Percentiles rank a stretch among this genome's conserved stretches.
Conservation (phyloP, 1,140 invertebrate species). For the Melipona quadrifasciata region DNA sequence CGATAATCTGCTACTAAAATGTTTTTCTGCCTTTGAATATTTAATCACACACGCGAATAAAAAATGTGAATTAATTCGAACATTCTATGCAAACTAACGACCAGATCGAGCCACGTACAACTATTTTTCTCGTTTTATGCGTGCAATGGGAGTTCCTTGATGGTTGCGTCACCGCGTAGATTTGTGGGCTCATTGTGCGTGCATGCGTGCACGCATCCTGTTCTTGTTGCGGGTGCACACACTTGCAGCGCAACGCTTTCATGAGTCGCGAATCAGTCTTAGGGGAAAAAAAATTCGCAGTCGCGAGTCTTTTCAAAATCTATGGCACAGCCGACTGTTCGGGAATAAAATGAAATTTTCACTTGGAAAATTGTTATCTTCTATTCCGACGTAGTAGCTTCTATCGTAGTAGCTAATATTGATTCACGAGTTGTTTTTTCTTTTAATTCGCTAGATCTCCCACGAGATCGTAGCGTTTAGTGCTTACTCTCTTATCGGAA, state of each 20-base stretch:
- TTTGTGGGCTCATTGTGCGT: constrained; percentile 51
- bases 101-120: background rate
- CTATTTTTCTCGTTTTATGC: constrained; percentile 22
- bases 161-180: constrained; percentile 46
- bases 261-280: background rate
- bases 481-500: background rate
- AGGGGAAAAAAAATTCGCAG: background rate
- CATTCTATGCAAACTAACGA: background rate
- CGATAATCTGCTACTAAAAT: background rate
- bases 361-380: background rate
- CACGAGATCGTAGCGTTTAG: background rate
- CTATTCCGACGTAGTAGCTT: background rate
- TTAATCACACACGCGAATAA: background rate
- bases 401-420: background rate
- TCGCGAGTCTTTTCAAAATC: background rate
- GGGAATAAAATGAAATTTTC: background rate
- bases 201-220: constrained; percentile 42
- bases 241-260: constrained; percentile 10
- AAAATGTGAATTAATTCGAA: background rate
- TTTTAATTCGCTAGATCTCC: background rate
- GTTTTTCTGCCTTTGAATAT: background rate
- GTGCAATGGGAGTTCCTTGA: constrained; percentile 42
- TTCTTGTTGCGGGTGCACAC: constrained; percentile 27
- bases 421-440: background rate
- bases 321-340: background rate